Percentiles rank a stretch among this genome's conserved stretches.
Evolutionary conservation across 2,888 invertebrate species (phyloP).

Genomic region (Helleia helle): DNA sequence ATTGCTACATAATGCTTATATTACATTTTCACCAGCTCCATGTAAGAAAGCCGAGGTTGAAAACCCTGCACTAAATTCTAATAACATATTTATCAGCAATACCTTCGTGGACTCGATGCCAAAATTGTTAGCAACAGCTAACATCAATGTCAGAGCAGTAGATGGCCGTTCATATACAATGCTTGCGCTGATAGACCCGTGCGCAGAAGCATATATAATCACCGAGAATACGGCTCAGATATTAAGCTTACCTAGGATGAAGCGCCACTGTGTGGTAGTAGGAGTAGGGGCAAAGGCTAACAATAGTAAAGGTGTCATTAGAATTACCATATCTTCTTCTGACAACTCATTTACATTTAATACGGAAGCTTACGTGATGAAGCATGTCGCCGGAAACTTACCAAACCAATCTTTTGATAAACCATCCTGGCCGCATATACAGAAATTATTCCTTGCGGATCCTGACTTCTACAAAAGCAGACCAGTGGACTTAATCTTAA

Average conservation of each 20-base stretch:
- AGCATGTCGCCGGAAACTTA: conserved; percentile 5
- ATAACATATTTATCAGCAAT: too few species aligned
- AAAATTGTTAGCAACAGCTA: conserved; percentile 1
- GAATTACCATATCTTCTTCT: conserved; percentile 5
- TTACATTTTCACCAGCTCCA: not conserved
- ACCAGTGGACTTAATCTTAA: not conserved
- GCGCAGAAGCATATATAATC: not conserved
- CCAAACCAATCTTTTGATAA: conserved; percentile 4
- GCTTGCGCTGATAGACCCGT: conserved; percentile 1
- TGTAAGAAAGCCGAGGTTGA: not conserved
- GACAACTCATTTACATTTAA: not conserved
- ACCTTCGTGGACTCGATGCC: not conserved
- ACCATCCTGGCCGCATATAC: conserved; percentile 6
- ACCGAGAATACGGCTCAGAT: conserved; percentile 2
- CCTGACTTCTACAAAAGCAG: conserved; percentile 3
- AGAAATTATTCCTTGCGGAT: conserved; percentile 6
- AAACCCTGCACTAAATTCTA: not conserved
- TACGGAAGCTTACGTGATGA: conserved; percentile 6
- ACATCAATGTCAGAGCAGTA: not conserved
- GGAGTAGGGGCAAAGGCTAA: conserved; percentile 4
- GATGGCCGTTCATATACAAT: not conserved
- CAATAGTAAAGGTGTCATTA: conserved; percentile 4
- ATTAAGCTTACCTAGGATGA: not conserved
- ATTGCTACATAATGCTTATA: conserved; percentile 15
- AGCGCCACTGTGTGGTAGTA: not conserved